Percentiles rank a stretch among this genome's conserved stretches.
phyloP scores from a whole-genome alignment of 2,888 invertebrate species.

The Julus scanicus region DNA sequence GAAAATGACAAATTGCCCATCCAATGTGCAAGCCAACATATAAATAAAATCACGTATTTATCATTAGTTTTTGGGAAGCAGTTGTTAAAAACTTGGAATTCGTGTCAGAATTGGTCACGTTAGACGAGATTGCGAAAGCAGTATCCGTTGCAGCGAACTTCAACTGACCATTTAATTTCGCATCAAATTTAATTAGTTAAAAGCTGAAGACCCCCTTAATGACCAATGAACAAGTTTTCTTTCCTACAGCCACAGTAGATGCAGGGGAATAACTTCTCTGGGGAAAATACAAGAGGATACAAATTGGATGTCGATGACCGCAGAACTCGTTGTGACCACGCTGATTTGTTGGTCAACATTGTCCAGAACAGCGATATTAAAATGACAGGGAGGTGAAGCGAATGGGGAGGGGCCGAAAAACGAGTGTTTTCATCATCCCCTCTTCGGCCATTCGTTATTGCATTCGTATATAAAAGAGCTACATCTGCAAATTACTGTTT shows the following conservation, averaged over 20 bases:
- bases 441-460: background rate
- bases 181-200: background rate
- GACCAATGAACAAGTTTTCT: background rate
- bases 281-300: background rate
- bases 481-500: background rate
- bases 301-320: background rate
- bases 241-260: background rate
- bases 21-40: no score
- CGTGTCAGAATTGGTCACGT: background rate
- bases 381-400: background rate
- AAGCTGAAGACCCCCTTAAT: background rate
- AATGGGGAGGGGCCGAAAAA: background rate
- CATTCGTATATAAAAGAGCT: background rate
- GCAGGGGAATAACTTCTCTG: background rate
- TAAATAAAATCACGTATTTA: no score
- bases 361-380: background rate
- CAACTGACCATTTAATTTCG: no score
- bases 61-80: no score
- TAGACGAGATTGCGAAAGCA: background rate
- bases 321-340: background rate
- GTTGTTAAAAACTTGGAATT: no score
- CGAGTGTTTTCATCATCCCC: no score
- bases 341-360: constrained; percentile 1
- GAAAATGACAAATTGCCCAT: no score
- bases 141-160: background rate